Conservation (phyloP, 2,113 vertebrate genomes). For the Chloropsis hardwickii region DNA sequence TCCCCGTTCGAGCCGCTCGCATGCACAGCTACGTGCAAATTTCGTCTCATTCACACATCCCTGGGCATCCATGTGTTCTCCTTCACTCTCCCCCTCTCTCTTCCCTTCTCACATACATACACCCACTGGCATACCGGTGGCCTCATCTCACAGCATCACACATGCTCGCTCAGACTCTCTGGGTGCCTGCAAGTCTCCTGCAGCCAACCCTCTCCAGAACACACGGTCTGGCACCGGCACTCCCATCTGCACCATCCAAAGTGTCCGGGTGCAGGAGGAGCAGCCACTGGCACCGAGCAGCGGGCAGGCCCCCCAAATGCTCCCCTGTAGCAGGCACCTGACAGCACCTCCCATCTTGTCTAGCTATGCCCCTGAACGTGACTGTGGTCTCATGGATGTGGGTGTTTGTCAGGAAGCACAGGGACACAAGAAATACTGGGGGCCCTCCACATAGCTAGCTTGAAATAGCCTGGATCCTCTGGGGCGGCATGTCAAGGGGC, state of each 20-base stretch:
- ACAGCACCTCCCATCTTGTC: not conserved
- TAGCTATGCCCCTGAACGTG: not conserved
- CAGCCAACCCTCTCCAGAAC: not conserved
- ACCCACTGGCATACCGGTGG: not conserved
- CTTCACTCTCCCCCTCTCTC: slow-evolving; percentile 45
- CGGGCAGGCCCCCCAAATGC: not conserved
- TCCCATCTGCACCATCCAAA: fast-evolving
- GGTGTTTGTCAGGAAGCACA: not conserved
- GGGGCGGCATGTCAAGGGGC: not conserved
- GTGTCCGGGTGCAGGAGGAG: fast-evolving
- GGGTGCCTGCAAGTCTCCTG: not conserved
- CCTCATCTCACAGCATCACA: slow-evolving; percentile 42
- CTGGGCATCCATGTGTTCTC: slow-evolving; percentile 56
- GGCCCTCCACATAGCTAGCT: not conserved
- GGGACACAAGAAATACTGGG: not conserved
- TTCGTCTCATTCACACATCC: slow-evolving; percentile 48
- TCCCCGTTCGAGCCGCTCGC: not conserved
- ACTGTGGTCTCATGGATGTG: not conserved
- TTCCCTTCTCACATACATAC: slow-evolving; percentile 26
- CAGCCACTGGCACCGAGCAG: not conserved
- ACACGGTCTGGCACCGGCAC: not conserved
- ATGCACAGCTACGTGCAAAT: slow-evolving; percentile 25
- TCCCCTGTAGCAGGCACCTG: not conserved
- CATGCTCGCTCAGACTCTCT: not conserved
- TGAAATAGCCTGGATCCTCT: not conserved